Percentiles rank a stretch among this genome's conserved stretches.
Evolutionary conservation across 2,797 vertebrate species (phyloP).

Genomic region (Gastrophryne carolinensis): DNA sequence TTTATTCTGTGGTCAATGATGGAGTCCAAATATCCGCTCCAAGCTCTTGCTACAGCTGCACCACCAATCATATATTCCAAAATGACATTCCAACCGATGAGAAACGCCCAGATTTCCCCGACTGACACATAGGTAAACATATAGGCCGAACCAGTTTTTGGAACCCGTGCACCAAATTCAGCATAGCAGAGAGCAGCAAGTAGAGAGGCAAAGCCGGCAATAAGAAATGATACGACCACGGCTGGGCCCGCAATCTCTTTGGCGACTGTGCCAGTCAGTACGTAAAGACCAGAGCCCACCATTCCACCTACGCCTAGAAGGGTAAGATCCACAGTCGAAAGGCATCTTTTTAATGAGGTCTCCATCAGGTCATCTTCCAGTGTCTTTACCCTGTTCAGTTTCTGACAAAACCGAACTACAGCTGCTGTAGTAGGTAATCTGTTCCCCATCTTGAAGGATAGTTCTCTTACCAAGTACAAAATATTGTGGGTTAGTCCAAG

Average conservation of each 20-base stretch:
- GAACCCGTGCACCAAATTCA: slow-evolving; percentile 91
- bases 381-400: slow-evolving; percentile 88
- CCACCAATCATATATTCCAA: slow-evolving; percentile 95
- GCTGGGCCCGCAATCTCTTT: slow-evolving; percentile 89
- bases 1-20: slow-evolving; percentile 91
- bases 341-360: slow-evolving; percentile 87
- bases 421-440: slow-evolving; percentile 72
- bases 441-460: slow-evolving; percentile 71
- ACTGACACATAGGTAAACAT: slow-evolving; percentile 96
- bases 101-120: slow-evolving; percentile 96
- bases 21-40: slow-evolving; percentile 94
- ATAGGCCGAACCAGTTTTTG: slow-evolving; percentile 93
- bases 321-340: slow-evolving; percentile 87
- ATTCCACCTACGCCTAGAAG: slow-evolving; percentile 90
- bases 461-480: fast-evolving
- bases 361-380: slow-evolving; percentile 90
- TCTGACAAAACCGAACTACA: slow-evolving; percentile 83
- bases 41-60: slow-evolving; percentile 88
- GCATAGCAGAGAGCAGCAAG: slow-evolving; percentile 94
- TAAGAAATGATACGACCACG: slow-evolving; percentile 82
- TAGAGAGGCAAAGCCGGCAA: slow-evolving; percentile 87
- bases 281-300: slow-evolving; percentile 93
- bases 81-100: slow-evolving; percentile 96
- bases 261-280: slow-evolving; percentile 91
- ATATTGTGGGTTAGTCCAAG: fast-evolving